These are phyloP conservation scores for Stegodyphus mimosarum DNA, from an alignment of 1,140 invertebrate genomes.

Conservation along the genomic window DNA sequence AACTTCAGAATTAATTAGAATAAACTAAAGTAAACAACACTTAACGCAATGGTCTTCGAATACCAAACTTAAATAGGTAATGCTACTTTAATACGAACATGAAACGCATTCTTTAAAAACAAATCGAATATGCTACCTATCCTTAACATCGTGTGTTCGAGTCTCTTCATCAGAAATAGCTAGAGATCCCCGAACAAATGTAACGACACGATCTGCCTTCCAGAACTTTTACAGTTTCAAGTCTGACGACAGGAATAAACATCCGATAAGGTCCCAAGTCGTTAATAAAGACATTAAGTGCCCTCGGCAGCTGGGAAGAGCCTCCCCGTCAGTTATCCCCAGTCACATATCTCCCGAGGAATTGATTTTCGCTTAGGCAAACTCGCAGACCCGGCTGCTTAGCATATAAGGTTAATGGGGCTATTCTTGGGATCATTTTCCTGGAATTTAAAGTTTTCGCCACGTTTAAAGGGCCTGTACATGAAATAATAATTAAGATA, in stretches of 20 bases:
- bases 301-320: background rate
- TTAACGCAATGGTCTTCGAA: too few relatives aligned
- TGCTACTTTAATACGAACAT: too few relatives aligned
- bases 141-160: too few relatives aligned
- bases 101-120: too few relatives aligned
- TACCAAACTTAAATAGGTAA: too few relatives aligned
- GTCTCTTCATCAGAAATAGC: too few relatives aligned
- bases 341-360: slow-evolving; percentile 8
- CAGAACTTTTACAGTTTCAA: too few relatives aligned
- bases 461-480: background rate
- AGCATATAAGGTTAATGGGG: slow-evolving; percentile 24
- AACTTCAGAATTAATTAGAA: too few relatives aligned
- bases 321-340: background rate
- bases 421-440: background rate
- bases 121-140: too few relatives aligned
- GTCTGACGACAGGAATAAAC: background rate
- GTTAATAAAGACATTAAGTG: slow-evolving; percentile 15
- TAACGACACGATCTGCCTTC: too few relatives aligned
- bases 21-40: too few relatives aligned
- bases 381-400: background rate
- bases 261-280: background rate
- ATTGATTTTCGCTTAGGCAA: slow-evolving; percentile 23
- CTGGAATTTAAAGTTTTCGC: slow-evolving; percentile 10
- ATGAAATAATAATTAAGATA: slow-evolving; percentile 21
- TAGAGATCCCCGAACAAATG: too few relatives aligned